phyloP scores from a whole-genome alignment of 2,113 vertebrate species.

The Triplophysa dalaica region DNA sequence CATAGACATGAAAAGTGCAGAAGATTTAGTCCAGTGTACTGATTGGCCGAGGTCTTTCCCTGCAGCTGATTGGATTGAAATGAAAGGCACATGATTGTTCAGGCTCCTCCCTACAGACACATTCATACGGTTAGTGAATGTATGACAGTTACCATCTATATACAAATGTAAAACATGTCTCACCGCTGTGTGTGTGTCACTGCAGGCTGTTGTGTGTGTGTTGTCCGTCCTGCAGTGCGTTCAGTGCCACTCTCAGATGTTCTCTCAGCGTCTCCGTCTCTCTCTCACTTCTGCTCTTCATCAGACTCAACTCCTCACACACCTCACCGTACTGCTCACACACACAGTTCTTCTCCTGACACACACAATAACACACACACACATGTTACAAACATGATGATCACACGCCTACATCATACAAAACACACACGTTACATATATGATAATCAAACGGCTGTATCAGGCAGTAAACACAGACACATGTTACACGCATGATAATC shows the following conservation, averaged over 20 bases:
- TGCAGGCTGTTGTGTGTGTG: constrained; percentile 79
- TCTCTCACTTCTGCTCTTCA: constrained; percentile 85
- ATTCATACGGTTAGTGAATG: too few species aligned
- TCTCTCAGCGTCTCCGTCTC: constrained; percentile 93
- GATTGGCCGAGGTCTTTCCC: constrained; percentile 59
- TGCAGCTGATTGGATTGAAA: constrained; percentile 60
- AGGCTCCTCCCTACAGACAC: constrained; percentile 16
- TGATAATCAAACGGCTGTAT: background rate
- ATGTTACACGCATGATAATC: background rate
- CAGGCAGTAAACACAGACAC: constrained; percentile 9
- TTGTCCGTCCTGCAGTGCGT: constrained; percentile 87
- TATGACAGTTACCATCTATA: too few species aligned
- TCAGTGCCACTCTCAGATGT: constrained; percentile 89
- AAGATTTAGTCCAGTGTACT: constrained; percentile 70
- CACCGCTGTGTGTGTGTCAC: constrained; percentile 58
- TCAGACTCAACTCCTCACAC: constrained; percentile 84
- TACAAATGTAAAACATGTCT: background rate
- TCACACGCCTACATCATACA: background rate
- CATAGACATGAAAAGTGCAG: constrained; percentile 67
- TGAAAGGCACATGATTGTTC: constrained; percentile 61
- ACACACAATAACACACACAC: constrained; percentile 5
- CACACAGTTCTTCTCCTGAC: constrained; percentile 88
- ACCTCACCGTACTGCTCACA: constrained; percentile 85
- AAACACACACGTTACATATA: constrained; percentile 1
- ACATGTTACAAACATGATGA: background rate